These are phyloP conservation scores for Syrmaticus mikado DNA, from an alignment of 2,113 vertebrate genomes.

Conservation along the genomic window DNA sequence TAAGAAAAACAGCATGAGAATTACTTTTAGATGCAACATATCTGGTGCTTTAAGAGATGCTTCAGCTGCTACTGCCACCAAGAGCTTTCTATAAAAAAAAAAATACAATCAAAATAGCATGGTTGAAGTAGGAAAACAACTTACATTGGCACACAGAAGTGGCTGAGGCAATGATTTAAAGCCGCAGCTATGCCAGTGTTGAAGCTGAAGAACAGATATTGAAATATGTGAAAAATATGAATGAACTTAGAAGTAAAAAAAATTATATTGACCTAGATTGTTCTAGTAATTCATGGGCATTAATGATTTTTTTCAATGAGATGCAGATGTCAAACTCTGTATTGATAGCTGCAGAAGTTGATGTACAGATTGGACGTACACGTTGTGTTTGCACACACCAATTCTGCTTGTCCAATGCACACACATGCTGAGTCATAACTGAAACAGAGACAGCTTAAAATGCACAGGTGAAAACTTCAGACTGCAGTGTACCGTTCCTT, in stretches of 20 bases:
- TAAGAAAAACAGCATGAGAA: background rate
- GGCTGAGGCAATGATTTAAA: slow-evolving; percentile 77
- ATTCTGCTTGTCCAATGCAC: background rate
- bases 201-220: slow-evolving; percentile 74
- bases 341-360: background rate
- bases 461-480: background rate
- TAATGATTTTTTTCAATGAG: background rate
- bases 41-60: slow-evolving; percentile 65
- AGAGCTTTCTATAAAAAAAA: slow-evolving; percentile 59
- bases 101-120: slow-evolving; percentile 50
- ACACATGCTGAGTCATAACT: background rate
- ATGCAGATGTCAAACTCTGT: background rate
- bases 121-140: slow-evolving; percentile 62
- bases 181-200: slow-evolving; percentile 72
- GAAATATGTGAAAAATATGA: slow-evolving; percentile 53
- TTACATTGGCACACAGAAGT: slow-evolving; percentile 76
- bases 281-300: background rate
- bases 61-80: slow-evolving; percentile 73
- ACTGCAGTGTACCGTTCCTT: background rate
- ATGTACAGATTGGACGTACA: background rate
- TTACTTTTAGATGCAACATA: slow-evolving; percentile 22
- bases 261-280: slow-evolving; percentile 9
- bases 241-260: slow-evolving; percentile 27
- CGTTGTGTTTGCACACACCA: background rate
- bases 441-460: background rate